Conservation (phyloP, 2,797 vertebrate species). For the Strix occidentalis region DNA sequence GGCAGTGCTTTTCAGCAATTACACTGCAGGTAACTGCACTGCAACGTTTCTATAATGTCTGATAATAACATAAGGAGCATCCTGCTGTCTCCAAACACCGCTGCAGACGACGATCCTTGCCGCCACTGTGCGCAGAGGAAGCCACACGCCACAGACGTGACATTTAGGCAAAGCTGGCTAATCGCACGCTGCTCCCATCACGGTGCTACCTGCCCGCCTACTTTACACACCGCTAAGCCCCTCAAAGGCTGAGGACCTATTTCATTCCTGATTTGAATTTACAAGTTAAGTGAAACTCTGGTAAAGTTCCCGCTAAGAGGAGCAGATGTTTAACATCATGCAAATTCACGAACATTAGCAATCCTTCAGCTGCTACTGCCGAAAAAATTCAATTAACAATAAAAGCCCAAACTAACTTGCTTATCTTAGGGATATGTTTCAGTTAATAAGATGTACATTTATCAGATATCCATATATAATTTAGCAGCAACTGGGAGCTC, state of each 20-base stretch:
- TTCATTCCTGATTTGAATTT: conserved; percentile 40
- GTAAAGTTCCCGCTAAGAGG: conserved; percentile 33
- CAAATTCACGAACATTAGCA: conserved; percentile 60
- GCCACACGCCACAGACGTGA: not conserved
- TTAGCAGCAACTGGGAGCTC: conserved; percentile 13
- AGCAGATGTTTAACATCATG: conserved; percentile 75
- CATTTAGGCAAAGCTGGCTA: not conserved
- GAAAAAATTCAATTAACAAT: conserved; percentile 75
- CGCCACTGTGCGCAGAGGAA: not conserved
- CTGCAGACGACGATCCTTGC: not conserved
- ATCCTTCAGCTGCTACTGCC: conserved; percentile 58
- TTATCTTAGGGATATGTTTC: conserved; percentile 55
- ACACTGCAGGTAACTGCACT: not conserved
- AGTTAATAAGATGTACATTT: conserved; percentile 31
- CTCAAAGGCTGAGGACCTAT: not conserved
- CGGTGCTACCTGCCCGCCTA: not conserved
- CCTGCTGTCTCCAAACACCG: not conserved
- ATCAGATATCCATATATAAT: conserved; percentile 39
- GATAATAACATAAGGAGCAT: not conserved
- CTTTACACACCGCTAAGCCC: not conserved
- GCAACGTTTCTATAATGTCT: not conserved
- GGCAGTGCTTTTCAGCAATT: not conserved
- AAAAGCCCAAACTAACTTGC: conserved; percentile 64
- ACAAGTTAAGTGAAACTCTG: conserved; percentile 29
- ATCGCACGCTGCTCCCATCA: not conserved